These are phyloP conservation scores for Rhadinocentrus ornatus DNA, from an alignment of 2,797 vertebrate genomes.

Conservation along the genomic window DNA sequence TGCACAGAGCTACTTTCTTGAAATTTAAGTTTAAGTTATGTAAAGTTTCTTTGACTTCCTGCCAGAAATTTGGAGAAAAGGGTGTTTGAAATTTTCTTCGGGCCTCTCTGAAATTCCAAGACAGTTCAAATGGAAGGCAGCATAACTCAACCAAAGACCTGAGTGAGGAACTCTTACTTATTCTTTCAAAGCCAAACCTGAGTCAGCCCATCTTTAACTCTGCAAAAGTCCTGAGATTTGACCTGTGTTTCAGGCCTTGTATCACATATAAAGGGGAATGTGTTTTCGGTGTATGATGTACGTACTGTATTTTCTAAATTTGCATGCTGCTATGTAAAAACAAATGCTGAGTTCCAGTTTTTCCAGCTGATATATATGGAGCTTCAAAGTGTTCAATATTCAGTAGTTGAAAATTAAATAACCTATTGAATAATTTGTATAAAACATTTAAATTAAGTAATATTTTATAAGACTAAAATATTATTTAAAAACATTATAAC, in stretches of 20 bases:
- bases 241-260: slow-evolving; percentile 58
- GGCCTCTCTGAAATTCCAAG: not conserved
- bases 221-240: slow-evolving; percentile 78
- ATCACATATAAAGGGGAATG: slow-evolving; percentile 73
- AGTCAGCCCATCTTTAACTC: slow-evolving; percentile 66
- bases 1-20: not conserved
- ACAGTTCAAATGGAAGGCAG: slow-evolving; percentile 14
- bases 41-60: not conserved
- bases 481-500: too few species aligned
- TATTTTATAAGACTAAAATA: not conserved
- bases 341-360: slow-evolving; percentile 26
- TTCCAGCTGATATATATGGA: slow-evolving; percentile 1
- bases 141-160: slow-evolving; percentile 65
- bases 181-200: slow-evolving; percentile 68
- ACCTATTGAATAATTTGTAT: not conserved
- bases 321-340: slow-evolving; percentile 45
- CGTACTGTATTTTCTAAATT: slow-evolving; percentile 19
- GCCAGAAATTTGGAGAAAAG: not conserved
- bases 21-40: not conserved
- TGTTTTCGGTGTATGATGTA: slow-evolving; percentile 22
- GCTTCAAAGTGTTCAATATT: slow-evolving; percentile 31
- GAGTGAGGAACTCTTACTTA: slow-evolving; percentile 60
- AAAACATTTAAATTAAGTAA: slow-evolving; percentile 8
- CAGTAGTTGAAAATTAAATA: slow-evolving; percentile 5
- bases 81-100: not conserved